phyloP scores from a whole-genome alignment of 2,797 vertebrate genomes.

The Sebastes umbrosus region DNA sequence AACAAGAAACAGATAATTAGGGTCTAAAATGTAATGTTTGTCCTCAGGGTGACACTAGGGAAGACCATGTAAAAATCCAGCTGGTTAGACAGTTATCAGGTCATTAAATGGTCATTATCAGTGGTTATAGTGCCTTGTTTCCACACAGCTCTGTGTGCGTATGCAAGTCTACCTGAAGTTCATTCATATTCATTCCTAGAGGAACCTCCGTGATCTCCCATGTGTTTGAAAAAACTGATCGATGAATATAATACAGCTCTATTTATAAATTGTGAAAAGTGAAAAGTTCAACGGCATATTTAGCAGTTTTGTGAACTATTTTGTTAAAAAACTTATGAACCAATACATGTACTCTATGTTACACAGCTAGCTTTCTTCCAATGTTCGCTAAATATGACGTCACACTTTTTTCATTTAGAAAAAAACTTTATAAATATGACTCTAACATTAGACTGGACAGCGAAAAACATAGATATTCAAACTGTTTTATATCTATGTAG shows the following conservation, averaged over 20 bases:
- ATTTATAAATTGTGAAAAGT: accelerated
- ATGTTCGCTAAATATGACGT: too few relatives aligned
- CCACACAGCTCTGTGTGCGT: too few relatives aligned
- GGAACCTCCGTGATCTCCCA: accelerated
- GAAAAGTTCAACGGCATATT: too few relatives aligned
- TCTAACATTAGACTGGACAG: accelerated
- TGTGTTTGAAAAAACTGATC: too few relatives aligned
- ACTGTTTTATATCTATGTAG: too few relatives aligned
- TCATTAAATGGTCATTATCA: neutral
- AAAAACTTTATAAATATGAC: too few relatives aligned
- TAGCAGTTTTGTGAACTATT: too few relatives aligned
- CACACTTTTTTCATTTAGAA: accelerated
- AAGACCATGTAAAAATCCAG: neutral
- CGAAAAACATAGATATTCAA: accelerated
- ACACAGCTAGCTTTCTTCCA: too few relatives aligned
- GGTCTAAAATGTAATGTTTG: neutral
- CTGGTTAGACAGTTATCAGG: neutral
- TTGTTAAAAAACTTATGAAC: accelerated
- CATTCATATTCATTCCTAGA: accelerated
- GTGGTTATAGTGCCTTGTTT: accelerated
- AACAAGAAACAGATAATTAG: neutral
- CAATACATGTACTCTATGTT: too few relatives aligned
- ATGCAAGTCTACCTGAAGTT: too few relatives aligned
- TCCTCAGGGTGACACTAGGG: neutral
- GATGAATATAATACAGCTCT: too few relatives aligned